Evolutionary conservation across 2,113 vertebrate genomes (phyloP), one percentile per base, ranked within the genome.

Genomic region (Xerus inauris): DNA sequence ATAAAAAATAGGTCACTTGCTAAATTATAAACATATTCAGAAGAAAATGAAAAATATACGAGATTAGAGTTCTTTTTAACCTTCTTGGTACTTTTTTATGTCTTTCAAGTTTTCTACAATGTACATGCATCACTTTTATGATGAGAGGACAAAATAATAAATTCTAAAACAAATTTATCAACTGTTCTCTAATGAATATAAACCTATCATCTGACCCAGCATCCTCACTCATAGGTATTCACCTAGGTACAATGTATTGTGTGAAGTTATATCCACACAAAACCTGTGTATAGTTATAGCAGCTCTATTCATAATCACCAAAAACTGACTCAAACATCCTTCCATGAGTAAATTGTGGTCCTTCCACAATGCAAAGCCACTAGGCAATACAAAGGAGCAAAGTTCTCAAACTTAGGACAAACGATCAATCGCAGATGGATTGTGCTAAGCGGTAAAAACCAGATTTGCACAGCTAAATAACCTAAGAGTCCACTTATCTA

Each of bases 81-180:
- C 51, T 83, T 92, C 35, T 90, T 82, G 1, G 7, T 59, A 65
- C 5, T 83, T 92, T 16, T 30, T 16, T 30, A 24, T 49, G n/a
- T 59, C 79, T 64, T 87, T 90, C 24, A 87, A 77, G 49, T 49
- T 89, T 87, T 91, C 75, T 71, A 87, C 38, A 83, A 28, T 45
- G 64, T n/a, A 51, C 35, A 57, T 86, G 17, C 26, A 92, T 64
- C 54, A 73, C 8, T 83, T 90, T 84, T 80, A 80, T 17, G 87
- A 87, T 57, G 80, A 86, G 72, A 54, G 73, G 57, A 19, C 51
- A 92, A 82, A 93, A 38, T 42, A 47, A 62, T 19, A 72, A 95
- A 90, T 72, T 69, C 11, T 57, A 30, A 88, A 92, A 57, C 76
- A 92, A 73, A 75, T 38, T 42, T 76, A 79, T 49, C 5, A 45